Conservation (phyloP, 2,797 vertebrate genomes). For the Lateolabrax maculatus region DNA sequence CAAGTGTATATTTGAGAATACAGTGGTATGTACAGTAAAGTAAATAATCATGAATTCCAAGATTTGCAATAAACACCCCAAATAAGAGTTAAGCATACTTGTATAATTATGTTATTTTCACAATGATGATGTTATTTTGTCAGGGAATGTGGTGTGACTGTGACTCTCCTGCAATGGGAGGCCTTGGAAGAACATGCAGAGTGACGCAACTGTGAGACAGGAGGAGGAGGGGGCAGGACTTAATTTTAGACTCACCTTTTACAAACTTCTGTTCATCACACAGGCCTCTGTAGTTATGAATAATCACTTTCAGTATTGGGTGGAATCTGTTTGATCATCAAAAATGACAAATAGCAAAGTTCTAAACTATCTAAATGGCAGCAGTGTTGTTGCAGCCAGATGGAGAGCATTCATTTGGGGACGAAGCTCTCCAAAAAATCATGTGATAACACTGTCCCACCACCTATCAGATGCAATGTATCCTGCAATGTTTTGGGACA, state of each 20-base stretch:
- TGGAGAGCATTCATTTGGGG: neutral
- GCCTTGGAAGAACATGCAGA: constrained; percentile 30
- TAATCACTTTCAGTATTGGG: constrained; percentile 34
- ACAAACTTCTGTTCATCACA: constrained; percentile 60
- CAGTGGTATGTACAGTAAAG: neutral
- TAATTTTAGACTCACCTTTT: constrained; percentile 70
- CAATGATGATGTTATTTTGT: constrained; percentile 9
- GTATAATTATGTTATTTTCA: constrained; percentile 22
- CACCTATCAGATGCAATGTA: constrained; percentile 32
- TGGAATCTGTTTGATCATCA: constrained; percentile 27
- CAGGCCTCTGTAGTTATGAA: constrained; percentile 47
- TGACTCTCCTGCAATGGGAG: constrained; percentile 34
- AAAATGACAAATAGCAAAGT: neutral
- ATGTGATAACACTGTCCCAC: constrained; percentile 6
- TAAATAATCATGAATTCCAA: neutral
- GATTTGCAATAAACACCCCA: constrained; percentile 4
- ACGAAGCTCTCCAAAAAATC: constrained; percentile 6
- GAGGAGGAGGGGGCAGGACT: neutral
- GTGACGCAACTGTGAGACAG: constrained; percentile 48
- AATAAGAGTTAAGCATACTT: neutral
- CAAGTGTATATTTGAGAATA: neutral
- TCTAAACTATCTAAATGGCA: neutral
- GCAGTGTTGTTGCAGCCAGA: constrained; percentile 18
- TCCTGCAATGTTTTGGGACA: constrained; percentile 62
- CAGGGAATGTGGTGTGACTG: constrained; percentile 27